Evolutionary conservation across 2,113 vertebrate species (phyloP).

Genomic region (Ophiodon elongatus): DNA sequence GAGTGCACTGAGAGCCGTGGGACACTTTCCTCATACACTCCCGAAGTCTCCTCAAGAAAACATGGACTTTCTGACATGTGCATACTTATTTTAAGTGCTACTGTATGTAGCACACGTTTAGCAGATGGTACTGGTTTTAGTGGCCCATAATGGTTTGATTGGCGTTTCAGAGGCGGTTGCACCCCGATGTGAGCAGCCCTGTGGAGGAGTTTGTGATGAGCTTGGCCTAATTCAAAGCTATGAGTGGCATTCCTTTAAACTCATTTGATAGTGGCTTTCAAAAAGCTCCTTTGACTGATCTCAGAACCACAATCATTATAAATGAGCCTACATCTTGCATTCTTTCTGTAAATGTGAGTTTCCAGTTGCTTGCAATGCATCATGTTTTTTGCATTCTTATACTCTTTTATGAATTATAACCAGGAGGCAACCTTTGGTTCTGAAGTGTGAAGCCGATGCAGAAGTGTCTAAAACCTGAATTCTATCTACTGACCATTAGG

Average conservation of each 20-base stretch:
- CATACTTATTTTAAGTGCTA: background rate
- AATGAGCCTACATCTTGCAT: background rate
- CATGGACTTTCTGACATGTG: background rate
- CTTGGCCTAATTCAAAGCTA: background rate
- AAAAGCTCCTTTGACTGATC: background rate
- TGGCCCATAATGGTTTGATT: background rate
- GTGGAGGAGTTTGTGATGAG: background rate
- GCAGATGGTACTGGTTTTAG: background rate
- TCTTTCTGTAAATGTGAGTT: too few species aligned
- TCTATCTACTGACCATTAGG: too few species aligned
- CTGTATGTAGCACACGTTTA: background rate
- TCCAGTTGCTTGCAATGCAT: too few species aligned
- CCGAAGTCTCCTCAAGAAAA: background rate
- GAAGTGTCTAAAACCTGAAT: too few species aligned
- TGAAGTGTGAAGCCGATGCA: too few species aligned
- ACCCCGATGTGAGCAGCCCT: background rate
- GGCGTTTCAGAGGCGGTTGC: background rate
- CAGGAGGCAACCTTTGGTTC: too few species aligned
- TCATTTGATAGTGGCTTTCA: background rate
- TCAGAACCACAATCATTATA: background rate
- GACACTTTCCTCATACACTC: background rate
- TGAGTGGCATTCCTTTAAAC: background rate
- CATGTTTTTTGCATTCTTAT: too few species aligned
- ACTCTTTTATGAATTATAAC: too few species aligned
- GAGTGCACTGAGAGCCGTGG: conserved; percentile 22